Evolutionary conservation across 2,888 invertebrate species (phyloP).

Genomic region (Phorcus lineatus): DNA sequence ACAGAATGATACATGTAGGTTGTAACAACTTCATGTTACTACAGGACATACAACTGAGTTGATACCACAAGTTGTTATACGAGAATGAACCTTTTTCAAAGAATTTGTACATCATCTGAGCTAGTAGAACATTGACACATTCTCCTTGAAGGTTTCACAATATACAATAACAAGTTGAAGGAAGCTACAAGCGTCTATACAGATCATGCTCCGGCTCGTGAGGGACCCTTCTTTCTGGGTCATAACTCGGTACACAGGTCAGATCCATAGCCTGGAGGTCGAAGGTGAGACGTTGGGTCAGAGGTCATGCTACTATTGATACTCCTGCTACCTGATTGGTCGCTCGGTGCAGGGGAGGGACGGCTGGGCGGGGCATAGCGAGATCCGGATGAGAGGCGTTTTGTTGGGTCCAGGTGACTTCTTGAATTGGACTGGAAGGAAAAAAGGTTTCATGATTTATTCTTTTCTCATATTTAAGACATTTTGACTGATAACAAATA

Average conservation of each 20-base stretch:
- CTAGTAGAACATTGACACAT: too few relatives aligned
- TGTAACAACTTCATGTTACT: too few relatives aligned
- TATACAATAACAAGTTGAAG: too few relatives aligned
- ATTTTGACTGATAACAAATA: too few relatives aligned
- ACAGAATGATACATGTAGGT: too few relatives aligned
- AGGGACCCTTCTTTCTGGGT: not conserved
- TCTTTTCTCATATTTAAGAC: too few relatives aligned
- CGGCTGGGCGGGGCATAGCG: slow-evolving; percentile 10
- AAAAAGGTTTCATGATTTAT: too few relatives aligned
- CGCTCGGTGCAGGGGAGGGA: slow-evolving; percentile 27
- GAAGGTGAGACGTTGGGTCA: slow-evolving; percentile 25
- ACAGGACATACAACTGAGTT: too few relatives aligned
- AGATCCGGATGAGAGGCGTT: slow-evolving; percentile 5
- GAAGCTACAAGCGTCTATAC: not conserved
- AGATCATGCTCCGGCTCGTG: not conserved
- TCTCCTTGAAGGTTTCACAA: too few relatives aligned
- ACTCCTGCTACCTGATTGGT: slow-evolving; percentile 30
- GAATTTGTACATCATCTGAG: too few relatives aligned
- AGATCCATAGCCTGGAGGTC: slow-evolving; percentile 33
- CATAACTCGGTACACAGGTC: slow-evolving; percentile 38
- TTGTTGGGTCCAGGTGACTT: slow-evolving; percentile 24
- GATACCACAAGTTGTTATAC: too few relatives aligned
- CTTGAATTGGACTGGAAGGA: slow-evolving; percentile 29
- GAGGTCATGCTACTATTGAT: slow-evolving; percentile 33
- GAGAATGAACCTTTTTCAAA: too few relatives aligned